phyloP scores from a whole-genome alignment of 2,113 vertebrate genomes.

The Dicerorhinus sumatrensis region DNA sequence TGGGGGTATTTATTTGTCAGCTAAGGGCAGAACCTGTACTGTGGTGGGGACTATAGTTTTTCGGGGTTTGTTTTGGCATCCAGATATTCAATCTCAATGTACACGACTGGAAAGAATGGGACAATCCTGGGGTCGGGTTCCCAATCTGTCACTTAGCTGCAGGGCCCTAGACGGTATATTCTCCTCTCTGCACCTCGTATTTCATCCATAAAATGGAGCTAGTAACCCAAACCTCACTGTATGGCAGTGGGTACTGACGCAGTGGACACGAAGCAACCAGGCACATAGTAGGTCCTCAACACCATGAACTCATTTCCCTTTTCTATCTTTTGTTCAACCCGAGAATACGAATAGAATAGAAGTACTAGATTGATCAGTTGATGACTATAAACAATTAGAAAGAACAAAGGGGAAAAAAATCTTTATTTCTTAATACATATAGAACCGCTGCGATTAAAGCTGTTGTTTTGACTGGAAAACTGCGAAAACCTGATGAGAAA shows the following conservation, averaged over 20 bases:
- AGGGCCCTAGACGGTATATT: too few relatives aligned
- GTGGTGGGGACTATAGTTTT: neutral
- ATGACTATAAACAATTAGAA: conserved; percentile 34
- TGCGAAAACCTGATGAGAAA: conserved; percentile 68
- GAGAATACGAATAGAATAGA: neutral
- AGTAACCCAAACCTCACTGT: neutral
- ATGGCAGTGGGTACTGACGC: rapidly evolving
- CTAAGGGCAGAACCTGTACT: neutral
- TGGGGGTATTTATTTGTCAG: neutral
- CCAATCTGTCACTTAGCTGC: neutral
- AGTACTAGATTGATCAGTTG: neutral
- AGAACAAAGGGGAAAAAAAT: neutral
- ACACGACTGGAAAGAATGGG: too few relatives aligned
- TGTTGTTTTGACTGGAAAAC: conserved; percentile 74
- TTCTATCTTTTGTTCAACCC: neutral
- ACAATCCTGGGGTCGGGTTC: neutral
- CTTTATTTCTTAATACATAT: neutral
- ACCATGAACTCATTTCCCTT: neutral
- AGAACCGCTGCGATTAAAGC: neutral
- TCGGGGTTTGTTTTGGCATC: neutral
- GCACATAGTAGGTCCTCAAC: rapidly evolving
- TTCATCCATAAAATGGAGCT: neutral
- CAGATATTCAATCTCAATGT: too few relatives aligned
- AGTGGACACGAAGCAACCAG: neutral
- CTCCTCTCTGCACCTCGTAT: too few relatives aligned